Conservation (phyloP, 2,113 vertebrate species). For the Antennarius striatus region DNA sequence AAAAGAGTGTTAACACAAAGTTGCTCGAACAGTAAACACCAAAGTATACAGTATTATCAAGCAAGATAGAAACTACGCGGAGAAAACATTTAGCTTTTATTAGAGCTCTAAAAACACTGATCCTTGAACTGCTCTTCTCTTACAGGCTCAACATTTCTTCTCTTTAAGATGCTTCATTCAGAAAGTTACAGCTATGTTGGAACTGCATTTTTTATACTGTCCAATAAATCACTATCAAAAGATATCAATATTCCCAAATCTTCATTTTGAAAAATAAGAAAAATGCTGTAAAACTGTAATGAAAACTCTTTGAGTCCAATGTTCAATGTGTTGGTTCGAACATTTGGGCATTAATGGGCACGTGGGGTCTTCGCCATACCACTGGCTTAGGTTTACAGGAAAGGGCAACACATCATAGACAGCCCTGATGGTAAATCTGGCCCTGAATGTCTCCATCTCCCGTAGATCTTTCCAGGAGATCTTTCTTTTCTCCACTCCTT, state of each 20-base stretch:
- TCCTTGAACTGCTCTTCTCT: conserved; percentile 2
- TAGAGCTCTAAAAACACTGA: not conserved
- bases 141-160: not conserved
- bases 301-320: not conserved
- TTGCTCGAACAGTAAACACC: not conserved
- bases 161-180: not conserved
- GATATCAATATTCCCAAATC: no score
- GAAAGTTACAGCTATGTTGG: no score
- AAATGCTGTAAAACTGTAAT: no score
- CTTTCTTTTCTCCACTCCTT: not conserved
- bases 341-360: not conserved
- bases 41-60: not conserved
- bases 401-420: no score
- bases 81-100: not conserved
- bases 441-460: no score
- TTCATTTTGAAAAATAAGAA: no score
- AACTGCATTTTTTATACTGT: no score
- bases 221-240: no score
- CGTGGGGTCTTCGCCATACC: no score
- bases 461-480: not conserved
- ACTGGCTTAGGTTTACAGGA: no score
- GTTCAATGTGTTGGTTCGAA: not conserved
- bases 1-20: not conserved
- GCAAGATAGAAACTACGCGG: not conserved
- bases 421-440: no score